Base-by-base conservation (phyloP, 2,113 vertebrate genomes). In the Ginglymostoma cirratum region DNA sequence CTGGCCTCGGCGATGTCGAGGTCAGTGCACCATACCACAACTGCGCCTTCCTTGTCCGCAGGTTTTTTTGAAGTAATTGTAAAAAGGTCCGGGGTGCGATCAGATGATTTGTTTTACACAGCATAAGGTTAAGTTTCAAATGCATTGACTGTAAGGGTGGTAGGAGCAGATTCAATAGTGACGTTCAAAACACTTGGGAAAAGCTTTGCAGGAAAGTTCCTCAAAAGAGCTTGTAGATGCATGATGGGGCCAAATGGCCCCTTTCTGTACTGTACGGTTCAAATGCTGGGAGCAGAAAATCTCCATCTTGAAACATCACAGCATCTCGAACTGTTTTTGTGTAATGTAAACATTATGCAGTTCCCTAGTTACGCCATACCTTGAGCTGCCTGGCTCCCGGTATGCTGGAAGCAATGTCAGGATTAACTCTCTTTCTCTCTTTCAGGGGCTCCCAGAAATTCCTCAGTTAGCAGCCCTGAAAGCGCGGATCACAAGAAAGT, bases 401-500 rank as follows among this genome's bases (percentile, higher is more conserved):
- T 0, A 96, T 24, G n/a, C 89, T 55, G 23, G 72, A 65, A 96
- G 96, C 72, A 34, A 66, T 96, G 66, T 27, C 42, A 15, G 65
- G 10, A 83, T 83, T 83, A 83, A 83, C 80, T 42, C 17, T 83
- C 24, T 72, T 42, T n/a, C 80, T 92, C 19, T 12, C 90, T 30
- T 66, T 76, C 34, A 0, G 0, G 95, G 97, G 97, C 65, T 6
- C 80, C 96, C 0, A 97, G 94, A 85, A 96, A 96, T 0, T 90
- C 14, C 5, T 52, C 72, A 0, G 96, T 96, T 0, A 96, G 95
- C 0, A 96, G 96, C 2, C 65, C 96, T 24, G 23, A 96, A 0
- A 98, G 98, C 48, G 96, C 96, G 0, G 99, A 99, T 69, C 96
- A 98, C 96, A 98, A 96, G 96, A 98, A 97, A 86, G 98, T 99